Base-by-base conservation (phyloP, 2,888 invertebrate genomes). In the Agonopterix alstromeriana region DNA sequence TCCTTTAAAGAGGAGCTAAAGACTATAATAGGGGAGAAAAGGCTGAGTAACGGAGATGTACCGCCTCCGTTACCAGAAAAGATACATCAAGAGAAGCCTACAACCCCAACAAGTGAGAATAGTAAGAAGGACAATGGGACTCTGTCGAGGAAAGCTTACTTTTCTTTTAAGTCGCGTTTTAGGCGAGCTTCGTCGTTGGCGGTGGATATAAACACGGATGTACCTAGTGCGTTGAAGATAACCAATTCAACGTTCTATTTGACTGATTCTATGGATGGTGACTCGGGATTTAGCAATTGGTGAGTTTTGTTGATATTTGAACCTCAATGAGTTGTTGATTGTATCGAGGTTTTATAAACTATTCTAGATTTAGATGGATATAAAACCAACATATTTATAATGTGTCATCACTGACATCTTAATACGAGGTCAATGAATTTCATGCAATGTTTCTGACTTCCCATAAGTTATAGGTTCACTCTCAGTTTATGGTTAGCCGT, bases 231-330 rank as follows among this genome's bases (percentile, higher is more conserved):
- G 1, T 60, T 91, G 48, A 89, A 90, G 59, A 87, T 90, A 43
- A 90, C 92, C 0, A 91, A 92, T 55, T 94, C 94, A 45, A 94
- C 93, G 0, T 94, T 94, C 73, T 94, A 94, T 65, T 73, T 94
- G 59, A 93, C 93, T 45, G 92, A 93, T 56, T 90, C 92, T 0
- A 91, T 91, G 60, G 92, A 93, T 60, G 88, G 91, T 1, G 93
- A 92, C 65, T 91, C 91, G 1, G 91, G 91, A 36, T 91, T 91
- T 60, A 91, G 88, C 57, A 84, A 89, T 58, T 85, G 89, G 89
- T 89, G 65, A 77, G 77, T 46, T 44, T 52, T 40, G 38, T 38
- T 10, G 38, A 36, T 0, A 36, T 17, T 3, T 17, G 17, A 3
- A 17, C 17, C 17, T 14, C 2, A 14, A 2, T 1, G 14, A 14